A percentile compares a stretch with the other conserved stretches of the same genome.
These are phyloP conservation scores for Glossosoma conforme DNA, from an alignment of 1,140 invertebrate species.

Conservation along the genomic window DNA sequence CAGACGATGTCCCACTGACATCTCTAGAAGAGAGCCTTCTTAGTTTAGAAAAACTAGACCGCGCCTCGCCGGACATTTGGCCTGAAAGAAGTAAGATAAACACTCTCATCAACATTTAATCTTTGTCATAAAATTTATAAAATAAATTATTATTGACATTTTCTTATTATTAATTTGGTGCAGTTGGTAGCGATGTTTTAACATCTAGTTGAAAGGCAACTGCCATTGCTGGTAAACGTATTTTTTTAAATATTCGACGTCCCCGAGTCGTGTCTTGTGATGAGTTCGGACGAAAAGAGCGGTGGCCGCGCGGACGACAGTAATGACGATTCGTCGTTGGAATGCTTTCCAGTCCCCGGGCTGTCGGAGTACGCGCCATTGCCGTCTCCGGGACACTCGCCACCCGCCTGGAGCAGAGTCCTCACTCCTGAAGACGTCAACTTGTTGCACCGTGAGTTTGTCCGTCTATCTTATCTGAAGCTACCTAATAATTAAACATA, in stretches of 20 bases:
- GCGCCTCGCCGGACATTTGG: conserved; percentile 89
- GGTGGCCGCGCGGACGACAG: conserved; percentile 15
- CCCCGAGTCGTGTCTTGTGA: not conserved
- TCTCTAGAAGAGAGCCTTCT: conserved; percentile 65
- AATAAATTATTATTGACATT: conserved; percentile 9
- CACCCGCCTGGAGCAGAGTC: conserved; percentile 52
- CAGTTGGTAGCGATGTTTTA: conserved; percentile 6
- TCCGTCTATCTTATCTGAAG: not conserved
- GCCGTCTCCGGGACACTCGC: conserved; percentile 46
- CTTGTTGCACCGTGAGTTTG: conserved; percentile 65
- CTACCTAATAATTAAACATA: too few relatives aligned
- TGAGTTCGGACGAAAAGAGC: conserved; percentile 18
- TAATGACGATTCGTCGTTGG: conserved; percentile 20
- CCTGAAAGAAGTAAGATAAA: conserved; percentile 88
- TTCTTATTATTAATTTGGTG: conserved; percentile 5
- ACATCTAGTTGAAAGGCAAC: not conserved
- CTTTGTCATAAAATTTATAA: too few relatives aligned
- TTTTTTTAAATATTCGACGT: conserved; percentile 16
- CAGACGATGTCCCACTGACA: conserved; percentile 49
- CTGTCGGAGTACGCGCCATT: conserved; percentile 65
- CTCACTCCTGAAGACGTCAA: conserved; percentile 62
- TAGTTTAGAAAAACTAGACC: conserved; percentile 83
- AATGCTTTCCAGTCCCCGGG: conserved; percentile 61
- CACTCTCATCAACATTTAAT: too few relatives aligned
- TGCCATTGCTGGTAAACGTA: conserved; percentile 5